These are phyloP conservation scores for Nowickia ferox DNA, from an alignment of 2,888 invertebrate genomes.

Conservation along the genomic window DNA sequence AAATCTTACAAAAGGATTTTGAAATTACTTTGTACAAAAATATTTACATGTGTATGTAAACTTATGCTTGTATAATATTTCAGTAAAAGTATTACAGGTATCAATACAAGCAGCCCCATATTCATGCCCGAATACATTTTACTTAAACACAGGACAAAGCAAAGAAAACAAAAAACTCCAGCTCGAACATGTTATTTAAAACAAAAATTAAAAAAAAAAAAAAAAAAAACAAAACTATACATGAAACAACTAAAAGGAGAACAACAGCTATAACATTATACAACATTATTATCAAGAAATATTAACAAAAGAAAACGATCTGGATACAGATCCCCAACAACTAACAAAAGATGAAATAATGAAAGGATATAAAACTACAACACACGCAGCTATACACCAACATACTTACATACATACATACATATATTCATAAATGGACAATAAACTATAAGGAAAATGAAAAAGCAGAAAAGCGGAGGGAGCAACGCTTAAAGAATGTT, in stretches of 20 bases:
- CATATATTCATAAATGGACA: constrained; percentile 43
- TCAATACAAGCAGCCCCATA: constrained; percentile 30
- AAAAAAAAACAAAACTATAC: constrained; percentile 60
- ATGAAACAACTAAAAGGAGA: constrained; percentile 20
- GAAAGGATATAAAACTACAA: constrained; percentile 57
- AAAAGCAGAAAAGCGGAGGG: constrained; percentile 21
- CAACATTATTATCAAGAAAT: constrained; percentile 67
- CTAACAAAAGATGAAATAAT: constrained; percentile 60
- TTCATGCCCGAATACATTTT: constrained; percentile 18
- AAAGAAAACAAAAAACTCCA: background rate
- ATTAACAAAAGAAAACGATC: constrained; percentile 69
- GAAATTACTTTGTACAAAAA: constrained; percentile 36
- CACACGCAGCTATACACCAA: background rate
- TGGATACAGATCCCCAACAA: constrained; percentile 38
- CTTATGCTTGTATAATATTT: background rate
- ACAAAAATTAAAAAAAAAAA: constrained; percentile 68
- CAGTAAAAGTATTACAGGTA: constrained; percentile 45
- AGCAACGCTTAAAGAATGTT: constrained; percentile 60
- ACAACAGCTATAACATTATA: constrained; percentile 44
- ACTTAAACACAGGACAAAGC: constrained; percentile 38
- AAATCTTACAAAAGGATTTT: constrained; percentile 36
- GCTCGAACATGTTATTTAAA: constrained; percentile 52
- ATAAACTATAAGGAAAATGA: constrained; percentile 44
- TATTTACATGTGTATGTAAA: background rate
- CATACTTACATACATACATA: background rate